Base-by-base conservation (phyloP, 2,888 invertebrate genomes). In the Melinopterus prodromus region DNA sequence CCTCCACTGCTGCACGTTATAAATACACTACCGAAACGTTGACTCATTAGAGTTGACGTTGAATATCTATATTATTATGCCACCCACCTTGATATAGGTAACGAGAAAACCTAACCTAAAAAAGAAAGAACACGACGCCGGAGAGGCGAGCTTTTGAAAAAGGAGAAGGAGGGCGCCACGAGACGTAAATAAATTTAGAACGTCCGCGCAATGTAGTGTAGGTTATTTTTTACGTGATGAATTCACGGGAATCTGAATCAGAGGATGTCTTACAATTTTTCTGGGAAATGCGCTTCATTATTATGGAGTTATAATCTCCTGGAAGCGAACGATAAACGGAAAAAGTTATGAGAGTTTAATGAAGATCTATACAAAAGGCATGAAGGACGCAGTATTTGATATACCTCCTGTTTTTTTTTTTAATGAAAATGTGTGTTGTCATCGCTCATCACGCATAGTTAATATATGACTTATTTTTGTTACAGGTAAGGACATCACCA, bases 51-150 rank as follows among this genome's bases (percentile, higher is more conserved):
- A 81, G 82, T 84, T 84, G 84, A 85, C 84, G 83, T 74, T 84
- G 83, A 84, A 85, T 84, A 84, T 85, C 85, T 85, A 85, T 84
- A 85, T 85, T 85, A 85, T 84, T 84, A 83, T 84, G 83, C 85
- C 85, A 85, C 85, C 85, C 85, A 85, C 85, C 80, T 86, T 85
- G 87, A 82, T 15, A 74, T 15, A 70, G 76, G 80, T 77, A 78
- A 80, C 77, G 75, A 80, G 80, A 80, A 75, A 71, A 80, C 26
- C 26, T 26, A 81, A 81, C 70, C 74, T 75, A 76, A 71, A 74
- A 77, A 79, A 76, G 70, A 53, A 53, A 76, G 77, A 69, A 77
- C 78, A 81, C 71, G 78, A 80, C 53, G 53, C 53, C 53, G 53
- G 53, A 7, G 53, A 53, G 53, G 53, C 53, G 53, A 53, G 53